Percentiles rank a stretch among this genome's conserved stretches.
Evolutionary conservation across 2,113 vertebrate genomes (phyloP).

Genomic region (Electrona antarctica): DNA sequence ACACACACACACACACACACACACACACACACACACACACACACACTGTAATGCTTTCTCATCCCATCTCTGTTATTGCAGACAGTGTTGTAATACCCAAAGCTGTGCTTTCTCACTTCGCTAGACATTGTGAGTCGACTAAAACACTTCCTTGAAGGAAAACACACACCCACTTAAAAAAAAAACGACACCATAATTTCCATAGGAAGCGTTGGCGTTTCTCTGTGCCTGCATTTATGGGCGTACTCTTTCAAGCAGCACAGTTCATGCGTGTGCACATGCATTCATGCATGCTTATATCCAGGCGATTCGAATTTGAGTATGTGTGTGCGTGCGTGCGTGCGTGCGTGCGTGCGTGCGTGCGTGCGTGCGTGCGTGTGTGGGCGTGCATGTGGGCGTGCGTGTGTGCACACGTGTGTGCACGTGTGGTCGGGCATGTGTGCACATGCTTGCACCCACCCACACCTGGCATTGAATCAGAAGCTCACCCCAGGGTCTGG

Average conservation of each 20-base stretch:
- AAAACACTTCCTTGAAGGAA: conserved; percentile 31
- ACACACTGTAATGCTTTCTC: conserved; percentile 23
- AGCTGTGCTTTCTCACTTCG: conserved; percentile 27
- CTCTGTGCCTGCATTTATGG: conserved; percentile 4
- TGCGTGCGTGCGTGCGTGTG: conserved; percentile 4
- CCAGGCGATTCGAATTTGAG: no score
- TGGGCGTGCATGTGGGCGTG: neutral
- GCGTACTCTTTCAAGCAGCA: no score
- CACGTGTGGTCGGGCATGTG: neutral
- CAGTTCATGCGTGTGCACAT: conserved; percentile 31
- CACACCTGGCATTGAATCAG: conserved; percentile 31
- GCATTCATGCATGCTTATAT: neutral
- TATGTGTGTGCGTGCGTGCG: conserved; percentile 21
- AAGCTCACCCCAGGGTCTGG: conserved; percentile 26
- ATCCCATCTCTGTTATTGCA: conserved; percentile 33
- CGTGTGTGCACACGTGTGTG: neutral
- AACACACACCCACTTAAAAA: conserved; percentile 22
- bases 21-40: no score
- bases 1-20: no score
- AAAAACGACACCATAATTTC: conserved; percentile 42
- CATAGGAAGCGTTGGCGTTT: conserved; percentile 35
- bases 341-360: conserved; percentile 29
- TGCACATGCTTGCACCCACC: neutral
- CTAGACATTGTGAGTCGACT: conserved; percentile 27
- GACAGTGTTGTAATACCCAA: conserved; percentile 13